Conservation (phyloP, 2,113 vertebrate species). For the Nyctereutes procyonoides region DNA sequence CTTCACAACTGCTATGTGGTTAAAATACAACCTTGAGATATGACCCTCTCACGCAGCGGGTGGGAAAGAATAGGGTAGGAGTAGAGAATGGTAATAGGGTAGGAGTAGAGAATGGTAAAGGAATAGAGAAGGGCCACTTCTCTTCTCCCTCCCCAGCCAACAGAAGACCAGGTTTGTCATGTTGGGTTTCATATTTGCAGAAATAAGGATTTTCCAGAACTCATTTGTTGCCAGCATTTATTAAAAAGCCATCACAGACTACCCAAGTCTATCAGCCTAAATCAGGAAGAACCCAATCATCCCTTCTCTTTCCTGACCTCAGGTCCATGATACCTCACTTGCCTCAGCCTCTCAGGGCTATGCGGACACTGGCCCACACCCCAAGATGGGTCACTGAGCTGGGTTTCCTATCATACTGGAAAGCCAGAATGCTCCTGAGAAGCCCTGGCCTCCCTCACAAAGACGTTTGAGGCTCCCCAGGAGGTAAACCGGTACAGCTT, state of each 20-base stretch:
- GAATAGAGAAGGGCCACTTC: background rate
- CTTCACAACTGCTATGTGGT: background rate
- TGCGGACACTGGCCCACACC: too few relatives aligned
- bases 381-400: background rate
- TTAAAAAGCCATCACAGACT: background rate
- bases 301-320: background rate
- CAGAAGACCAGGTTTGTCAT: background rate
- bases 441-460: background rate
- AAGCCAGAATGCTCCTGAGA: background rate
- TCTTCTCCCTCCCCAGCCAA: background rate
- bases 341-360: background rate
- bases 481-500: background rate
- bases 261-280: background rate
- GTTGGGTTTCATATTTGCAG: background rate
- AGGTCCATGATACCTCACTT: background rate
- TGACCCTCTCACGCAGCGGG: accelerated
- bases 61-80: background rate
- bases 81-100: background rate
- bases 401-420: background rate
- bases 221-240: background rate
- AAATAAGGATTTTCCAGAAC: background rate
- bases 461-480: background rate
- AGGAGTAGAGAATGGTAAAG: background rate
- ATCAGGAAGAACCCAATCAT: background rate
- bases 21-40: background rate